Conservation (phyloP, 2,113 vertebrate genomes). For the Lagopus muta region DNA sequence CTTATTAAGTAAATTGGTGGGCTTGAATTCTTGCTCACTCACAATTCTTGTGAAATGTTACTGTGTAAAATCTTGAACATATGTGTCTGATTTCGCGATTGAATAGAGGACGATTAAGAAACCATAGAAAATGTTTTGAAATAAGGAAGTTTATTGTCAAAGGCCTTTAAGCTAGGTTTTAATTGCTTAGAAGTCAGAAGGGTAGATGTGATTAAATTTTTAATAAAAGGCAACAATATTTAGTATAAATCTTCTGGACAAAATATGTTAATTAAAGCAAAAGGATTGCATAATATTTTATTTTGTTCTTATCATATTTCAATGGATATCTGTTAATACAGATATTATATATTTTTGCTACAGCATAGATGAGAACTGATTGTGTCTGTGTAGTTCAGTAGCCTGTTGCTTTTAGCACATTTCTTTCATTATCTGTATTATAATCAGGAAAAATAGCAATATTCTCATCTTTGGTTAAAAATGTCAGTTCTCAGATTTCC, state of each 20-base stretch:
- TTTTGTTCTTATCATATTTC: slow-evolving; percentile 63
- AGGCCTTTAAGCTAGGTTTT: slow-evolving; percentile 64
- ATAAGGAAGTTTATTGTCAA: slow-evolving; percentile 62
- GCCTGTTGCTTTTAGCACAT: slow-evolving; percentile 63
- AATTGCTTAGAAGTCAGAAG: slow-evolving; percentile 60
- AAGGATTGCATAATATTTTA: slow-evolving; percentile 41
- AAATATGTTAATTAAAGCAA: slow-evolving; percentile 67
- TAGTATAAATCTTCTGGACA: slow-evolving; percentile 49
- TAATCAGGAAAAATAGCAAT: slow-evolving; percentile 37
- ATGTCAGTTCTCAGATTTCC: slow-evolving; percentile 68
- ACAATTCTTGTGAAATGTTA: slow-evolving; percentile 57
- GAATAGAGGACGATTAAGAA: slow-evolving; percentile 67
- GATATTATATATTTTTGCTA: slow-evolving; percentile 34
- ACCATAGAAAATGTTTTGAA: slow-evolving; percentile 53
- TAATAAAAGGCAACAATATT: slow-evolving; percentile 32
- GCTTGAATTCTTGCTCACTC: slow-evolving; percentile 61
- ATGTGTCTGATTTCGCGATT: slow-evolving; percentile 63
- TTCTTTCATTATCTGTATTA: slow-evolving; percentile 61
- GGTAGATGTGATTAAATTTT: slow-evolving; percentile 58
- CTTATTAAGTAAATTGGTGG: slow-evolving; percentile 41
- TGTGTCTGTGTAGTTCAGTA: slow-evolving; percentile 46
- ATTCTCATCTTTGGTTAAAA: slow-evolving; percentile 68
- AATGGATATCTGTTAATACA: slow-evolving; percentile 39
- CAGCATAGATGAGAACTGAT: slow-evolving; percentile 51
- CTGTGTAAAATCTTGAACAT: slow-evolving; percentile 66